phyloP scores from a whole-genome alignment of 2,797 vertebrate genomes.

The Phyllotis vaccarum region DNA sequence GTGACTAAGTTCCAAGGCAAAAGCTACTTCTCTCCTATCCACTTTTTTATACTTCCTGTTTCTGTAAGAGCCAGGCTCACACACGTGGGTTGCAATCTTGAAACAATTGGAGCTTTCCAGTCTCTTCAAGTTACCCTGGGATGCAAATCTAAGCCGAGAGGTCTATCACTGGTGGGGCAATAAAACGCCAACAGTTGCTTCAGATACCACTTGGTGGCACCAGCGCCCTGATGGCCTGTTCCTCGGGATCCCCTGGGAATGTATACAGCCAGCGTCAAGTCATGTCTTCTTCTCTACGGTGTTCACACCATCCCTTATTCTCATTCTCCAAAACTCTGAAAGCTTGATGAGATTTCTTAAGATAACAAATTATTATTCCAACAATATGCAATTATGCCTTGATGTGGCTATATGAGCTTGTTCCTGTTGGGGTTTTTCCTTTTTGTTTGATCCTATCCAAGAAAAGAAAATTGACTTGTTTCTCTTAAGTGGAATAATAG shows the following conservation, averaged over 20 bases:
- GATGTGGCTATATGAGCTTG: background rate
- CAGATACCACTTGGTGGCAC: constrained; percentile 77
- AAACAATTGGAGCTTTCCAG: background rate
- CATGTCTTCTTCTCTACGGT: background rate
- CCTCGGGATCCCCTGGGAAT: background rate
- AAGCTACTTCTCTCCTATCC: background rate
- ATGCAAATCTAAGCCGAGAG: background rate
- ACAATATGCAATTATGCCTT: background rate
- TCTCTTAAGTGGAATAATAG: background rate
- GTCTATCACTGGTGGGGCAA: background rate
- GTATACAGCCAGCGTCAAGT: background rate
- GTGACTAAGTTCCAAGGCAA: background rate
- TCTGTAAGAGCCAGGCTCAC: background rate
- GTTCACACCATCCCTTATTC: background rate
- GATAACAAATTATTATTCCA: constrained; percentile 33
- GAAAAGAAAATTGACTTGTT: background rate
- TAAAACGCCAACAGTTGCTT: constrained; percentile 70
- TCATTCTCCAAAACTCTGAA: background rate
- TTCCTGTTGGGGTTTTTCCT: background rate
- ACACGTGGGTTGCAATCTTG: background rate
- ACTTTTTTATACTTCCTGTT: background rate
- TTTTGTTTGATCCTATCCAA: background rate
- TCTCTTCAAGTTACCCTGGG: background rate
- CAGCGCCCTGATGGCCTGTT: constrained; percentile 66
- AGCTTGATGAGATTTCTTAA: background rate